phyloP scores from a whole-genome alignment of 2,797 vertebrate species.

The Lycodopsis pacificus region DNA sequence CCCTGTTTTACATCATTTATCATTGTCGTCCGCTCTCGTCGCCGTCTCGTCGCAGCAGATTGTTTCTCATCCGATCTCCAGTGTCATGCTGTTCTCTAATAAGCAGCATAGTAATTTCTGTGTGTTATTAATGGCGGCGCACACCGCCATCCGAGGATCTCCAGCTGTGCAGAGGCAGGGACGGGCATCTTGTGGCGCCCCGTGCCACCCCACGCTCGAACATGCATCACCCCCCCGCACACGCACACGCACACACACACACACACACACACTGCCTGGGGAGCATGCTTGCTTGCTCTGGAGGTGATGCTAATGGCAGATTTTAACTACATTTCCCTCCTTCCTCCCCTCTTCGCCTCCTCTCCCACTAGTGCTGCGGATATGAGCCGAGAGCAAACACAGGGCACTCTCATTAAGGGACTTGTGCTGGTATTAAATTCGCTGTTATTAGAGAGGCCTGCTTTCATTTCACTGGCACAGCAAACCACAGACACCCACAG shows the following conservation, averaged over 20 bases:
- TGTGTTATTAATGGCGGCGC: constrained; percentile 71
- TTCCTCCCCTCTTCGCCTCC: constrained; percentile 61
- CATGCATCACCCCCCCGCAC: constrained; percentile 10
- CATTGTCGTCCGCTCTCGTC: constrained; percentile 38
- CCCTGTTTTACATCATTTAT: constrained; percentile 64
- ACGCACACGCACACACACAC: too few relatives aligned
- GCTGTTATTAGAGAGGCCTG: constrained; percentile 83
- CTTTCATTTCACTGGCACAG: constrained; percentile 84
- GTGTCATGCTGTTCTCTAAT: constrained; percentile 74
- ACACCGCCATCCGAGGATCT: constrained; percentile 29
- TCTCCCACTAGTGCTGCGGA: constrained; percentile 73
- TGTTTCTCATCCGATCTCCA: constrained; percentile 73
- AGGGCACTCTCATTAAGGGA: constrained; percentile 83
- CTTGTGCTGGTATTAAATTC: constrained; percentile 81
- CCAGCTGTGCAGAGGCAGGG: constrained; percentile 69
- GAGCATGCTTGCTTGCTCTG: constrained; percentile 60
- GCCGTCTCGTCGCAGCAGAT: constrained; percentile 52
- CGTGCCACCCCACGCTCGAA: constrained; percentile 23
- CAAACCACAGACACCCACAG: constrained; percentile 82
- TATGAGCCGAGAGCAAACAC: constrained; percentile 83
- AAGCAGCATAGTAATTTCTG: constrained; percentile 70
- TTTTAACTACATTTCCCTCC: constrained; percentile 80
- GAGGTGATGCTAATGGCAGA: constrained; percentile 81
- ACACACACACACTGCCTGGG: constrained; percentile 32
- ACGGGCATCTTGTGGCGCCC: constrained; percentile 48